These are phyloP conservation scores for Caenorhabditis tropicalis DNA, from an alignment of 1,140 invertebrate species.

Conservation along the genomic window DNA sequence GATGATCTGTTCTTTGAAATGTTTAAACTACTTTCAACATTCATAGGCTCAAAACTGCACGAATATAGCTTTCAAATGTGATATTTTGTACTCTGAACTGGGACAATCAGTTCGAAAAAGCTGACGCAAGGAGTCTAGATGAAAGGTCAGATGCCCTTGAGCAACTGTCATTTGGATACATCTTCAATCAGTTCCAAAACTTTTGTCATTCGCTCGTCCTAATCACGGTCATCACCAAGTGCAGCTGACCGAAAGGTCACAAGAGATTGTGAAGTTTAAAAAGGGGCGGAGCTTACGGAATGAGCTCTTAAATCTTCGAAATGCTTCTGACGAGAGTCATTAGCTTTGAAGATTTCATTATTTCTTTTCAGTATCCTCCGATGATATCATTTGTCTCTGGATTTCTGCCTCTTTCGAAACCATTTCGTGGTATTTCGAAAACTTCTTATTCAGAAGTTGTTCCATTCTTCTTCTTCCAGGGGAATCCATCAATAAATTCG, in stretches of 20 bases:
- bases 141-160: constrained; percentile 20
- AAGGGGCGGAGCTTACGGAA: background rate
- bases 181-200: background rate
- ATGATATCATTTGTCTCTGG: too few relatives aligned
- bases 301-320: background rate
- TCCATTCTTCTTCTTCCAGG: too few relatives aligned
- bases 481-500: too few relatives aligned
- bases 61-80: background rate
- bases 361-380: too few relatives aligned
- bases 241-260: constrained; percentile 41
- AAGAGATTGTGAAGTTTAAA: background rate
- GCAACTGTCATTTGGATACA: constrained; percentile 5
- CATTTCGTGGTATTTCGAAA: too few relatives aligned
- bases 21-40: too few relatives aligned
- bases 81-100: constrained; percentile 1
- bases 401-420: too few relatives aligned
- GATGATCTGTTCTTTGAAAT: too few relatives aligned
- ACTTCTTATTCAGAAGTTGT: too few relatives aligned
- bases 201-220: background rate
- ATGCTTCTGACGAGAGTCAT: background rate
- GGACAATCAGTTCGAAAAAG: background rate
- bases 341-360: background rate
- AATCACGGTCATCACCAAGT: constrained; percentile 26
- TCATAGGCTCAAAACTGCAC: background rate
- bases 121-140: background rate